Evolutionary conservation across 2,888 invertebrate genomes (phyloP).

Genomic region (Slavum lentiscoides): DNA sequence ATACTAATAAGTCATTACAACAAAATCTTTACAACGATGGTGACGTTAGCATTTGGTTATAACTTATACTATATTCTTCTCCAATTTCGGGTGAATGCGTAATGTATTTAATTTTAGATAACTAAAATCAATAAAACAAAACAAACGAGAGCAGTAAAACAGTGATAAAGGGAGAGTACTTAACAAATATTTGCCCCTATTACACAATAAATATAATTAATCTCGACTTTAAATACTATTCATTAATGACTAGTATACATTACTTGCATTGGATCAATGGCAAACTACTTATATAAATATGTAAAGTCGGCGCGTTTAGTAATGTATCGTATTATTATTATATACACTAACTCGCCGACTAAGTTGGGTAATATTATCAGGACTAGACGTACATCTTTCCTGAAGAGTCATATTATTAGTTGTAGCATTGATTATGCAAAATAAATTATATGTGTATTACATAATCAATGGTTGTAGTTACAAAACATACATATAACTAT

Average conservation of each 20-base stretch:
- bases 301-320: not conserved
- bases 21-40: too few species aligned
- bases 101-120: too few species aligned
- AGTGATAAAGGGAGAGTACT: too few species aligned
- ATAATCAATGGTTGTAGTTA: not conserved
- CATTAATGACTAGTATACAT: constrained; percentile 43
- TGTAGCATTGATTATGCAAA: not conserved
- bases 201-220: constrained; percentile 24
- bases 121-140: too few species aligned
- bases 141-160: too few species aligned
- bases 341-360: not conserved
- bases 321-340: not conserved
- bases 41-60: too few species aligned
- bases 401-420: not conserved
- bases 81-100: too few species aligned
- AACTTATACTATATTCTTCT: too few species aligned
- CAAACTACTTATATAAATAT: constrained; percentile 14
- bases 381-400: too few species aligned
- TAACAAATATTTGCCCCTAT: not conserved
- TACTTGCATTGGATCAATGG: constrained; percentile 23
- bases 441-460: too few species aligned
- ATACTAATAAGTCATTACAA: too few species aligned
- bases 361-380: not conserved
- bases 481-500: not conserved
- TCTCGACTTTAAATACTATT: constrained; percentile 16